Evolutionary conservation across 2,888 invertebrate genomes (phyloP), one percentile per base, ranked within the genome.

Genomic region (Cactoblastis cactorum): DNA sequence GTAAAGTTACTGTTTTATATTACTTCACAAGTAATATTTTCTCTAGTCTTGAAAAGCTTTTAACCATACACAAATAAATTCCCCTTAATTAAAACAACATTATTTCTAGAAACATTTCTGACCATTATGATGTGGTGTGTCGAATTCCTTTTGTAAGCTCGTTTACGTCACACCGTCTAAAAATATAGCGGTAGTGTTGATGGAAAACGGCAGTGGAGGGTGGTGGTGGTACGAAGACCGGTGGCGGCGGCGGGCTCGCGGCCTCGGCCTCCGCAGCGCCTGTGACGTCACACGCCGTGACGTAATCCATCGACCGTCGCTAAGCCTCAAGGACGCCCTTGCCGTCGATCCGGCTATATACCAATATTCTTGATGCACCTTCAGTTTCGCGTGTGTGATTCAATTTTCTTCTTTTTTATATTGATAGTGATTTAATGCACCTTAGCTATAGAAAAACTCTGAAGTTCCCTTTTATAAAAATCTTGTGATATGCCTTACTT

Each of bases 241-340:
- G 48, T 38, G 53, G 56, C 58, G 54, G 55, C 58, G 54, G 56
- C 51, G 58, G 59, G 52, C 62, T 55, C 56, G 65, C 67, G 80
- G 68, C 78, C 75, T 73, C 80, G 76, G 77, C 74, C 77, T 76
- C 77, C 67, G 72, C 62, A 74, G 67, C 67, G 74, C 81, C 78
- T 69, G 80, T 88, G 87, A 88, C 87, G 88, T 86, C 83, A 82
- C 77, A 54, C 55, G 63, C 60, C 55, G 55, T 54, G 72, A 86
- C 88, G 89, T 86, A 87, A 86, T 71, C 50, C 75, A 88, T 89
- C 88, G 88, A 88, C 73, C 78, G 74, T 79, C 76, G 76, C 71
- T 69, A 71, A 64, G 65, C 53, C 77, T 86, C 88, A 89, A 89
- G 88, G 88, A 78, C 87, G 84, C 72, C 80, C 83, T 81, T 83